A percentile compares a stretch with the other conserved stretches of the same genome.
Evolutionary conservation across 2,888 invertebrate genomes (phyloP).

Genomic region (Cataglyphis cursor): DNA sequence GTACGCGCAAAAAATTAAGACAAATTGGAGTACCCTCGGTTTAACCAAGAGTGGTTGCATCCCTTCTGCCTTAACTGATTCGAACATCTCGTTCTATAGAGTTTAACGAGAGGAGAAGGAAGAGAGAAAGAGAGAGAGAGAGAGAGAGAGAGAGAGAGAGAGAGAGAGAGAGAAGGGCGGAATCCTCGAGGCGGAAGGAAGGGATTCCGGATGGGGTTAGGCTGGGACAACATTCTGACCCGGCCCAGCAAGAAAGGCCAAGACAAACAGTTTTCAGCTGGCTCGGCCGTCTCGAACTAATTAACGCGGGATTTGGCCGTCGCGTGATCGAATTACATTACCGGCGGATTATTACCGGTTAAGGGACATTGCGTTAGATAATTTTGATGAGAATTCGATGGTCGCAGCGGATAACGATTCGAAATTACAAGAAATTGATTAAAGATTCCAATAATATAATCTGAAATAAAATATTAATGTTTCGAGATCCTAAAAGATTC

Average conservation of each 20-base stretch:
- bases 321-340: constrained; percentile 61
- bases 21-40: constrained; percentile 35
- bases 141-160: constrained; percentile 59
- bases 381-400: not conserved
- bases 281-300: constrained; percentile 82
- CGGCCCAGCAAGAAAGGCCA: constrained; percentile 73
- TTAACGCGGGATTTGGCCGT: constrained; percentile 79
- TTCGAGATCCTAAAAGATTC: not conserved
- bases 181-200: constrained; percentile 31
- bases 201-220: constrained; percentile 56
- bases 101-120: constrained; percentile 45
- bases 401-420: not conserved
- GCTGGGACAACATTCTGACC: constrained; percentile 59
- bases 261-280: constrained; percentile 82
- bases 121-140: constrained; percentile 31
- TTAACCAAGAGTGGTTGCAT: constrained; percentile 15
- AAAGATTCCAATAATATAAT: not conserved
- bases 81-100: constrained; percentile 11
- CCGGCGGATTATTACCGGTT: constrained; percentile 25
- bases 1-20: constrained; percentile 41
- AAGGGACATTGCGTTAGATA: constrained; percentile 5
- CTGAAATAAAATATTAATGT: not conserved
- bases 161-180: constrained; percentile 13
- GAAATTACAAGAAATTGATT: not conserved
- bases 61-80: constrained; percentile 12